phyloP scores from a whole-genome alignment of 2,888 invertebrate species.

The Brachylomia viminalis region DNA sequence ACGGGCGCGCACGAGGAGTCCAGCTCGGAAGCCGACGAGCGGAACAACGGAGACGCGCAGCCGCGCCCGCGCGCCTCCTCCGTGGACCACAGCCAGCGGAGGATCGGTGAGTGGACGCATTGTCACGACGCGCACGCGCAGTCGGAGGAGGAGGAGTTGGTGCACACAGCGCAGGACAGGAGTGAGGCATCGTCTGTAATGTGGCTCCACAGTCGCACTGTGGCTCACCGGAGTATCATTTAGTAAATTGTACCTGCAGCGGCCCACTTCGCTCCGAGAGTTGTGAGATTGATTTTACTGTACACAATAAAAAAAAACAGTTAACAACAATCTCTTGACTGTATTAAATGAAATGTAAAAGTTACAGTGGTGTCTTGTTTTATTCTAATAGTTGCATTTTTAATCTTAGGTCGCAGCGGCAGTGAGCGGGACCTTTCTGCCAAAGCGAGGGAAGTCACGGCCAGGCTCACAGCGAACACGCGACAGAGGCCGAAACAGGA shows the following conservation, averaged over 20 bases:
- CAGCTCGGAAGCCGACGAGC: slow-evolving; percentile 92
- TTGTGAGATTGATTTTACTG: background rate
- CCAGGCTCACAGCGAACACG: slow-evolving; percentile 79
- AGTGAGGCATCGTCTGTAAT: background rate
- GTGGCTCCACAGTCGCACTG: background rate
- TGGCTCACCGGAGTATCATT: background rate
- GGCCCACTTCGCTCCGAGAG: background rate
- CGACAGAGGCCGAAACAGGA: slow-evolving; percentile 78
- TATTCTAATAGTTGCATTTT: background rate
- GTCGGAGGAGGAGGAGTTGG: background rate
- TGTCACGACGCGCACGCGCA: too few relatives aligned
- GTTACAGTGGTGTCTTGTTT: background rate
- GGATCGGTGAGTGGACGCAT: slow-evolving; percentile 76
- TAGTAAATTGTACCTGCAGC: background rate
- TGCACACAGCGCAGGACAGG: background rate
- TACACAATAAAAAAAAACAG: background rate
- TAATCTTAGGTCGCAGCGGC: slow-evolving; percentile 85
- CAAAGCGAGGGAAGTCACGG: slow-evolving; percentile 87
- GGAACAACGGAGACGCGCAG: slow-evolving; percentile 78
- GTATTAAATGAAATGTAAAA: background rate
- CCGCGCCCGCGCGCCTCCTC: slow-evolving; percentile 92
- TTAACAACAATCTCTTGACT: background rate
- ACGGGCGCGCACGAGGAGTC: slow-evolving; percentile 95
- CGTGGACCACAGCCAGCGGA: slow-evolving; percentile 90
- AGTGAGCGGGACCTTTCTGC: slow-evolving; percentile 89